These are phyloP conservation scores for Galleria mellonella DNA, from an alignment of 1,140 invertebrate genomes.

Conservation along the genomic window DNA sequence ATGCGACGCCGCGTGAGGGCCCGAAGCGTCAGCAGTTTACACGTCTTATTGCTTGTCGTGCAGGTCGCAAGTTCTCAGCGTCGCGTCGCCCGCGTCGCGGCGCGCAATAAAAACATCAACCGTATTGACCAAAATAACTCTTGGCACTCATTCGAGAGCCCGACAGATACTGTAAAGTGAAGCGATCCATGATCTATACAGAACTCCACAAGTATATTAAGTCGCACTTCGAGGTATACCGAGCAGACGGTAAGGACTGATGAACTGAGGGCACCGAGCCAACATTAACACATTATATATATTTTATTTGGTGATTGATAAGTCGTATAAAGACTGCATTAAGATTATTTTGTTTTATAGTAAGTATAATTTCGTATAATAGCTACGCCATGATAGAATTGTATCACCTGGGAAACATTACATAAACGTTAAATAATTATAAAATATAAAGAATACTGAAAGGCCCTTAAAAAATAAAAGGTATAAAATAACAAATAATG, in stretches of 20 bases:
- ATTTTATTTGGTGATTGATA: too few relatives aligned
- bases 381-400: too few relatives aligned
- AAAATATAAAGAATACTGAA: too few relatives aligned
- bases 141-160: constrained; percentile 54
- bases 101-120: constrained; percentile 69
- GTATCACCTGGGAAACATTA: too few relatives aligned
- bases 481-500: neutral
- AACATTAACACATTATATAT: neutral
- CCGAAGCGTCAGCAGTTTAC: constrained; percentile 55
- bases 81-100: constrained; percentile 40
- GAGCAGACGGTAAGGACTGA: neutral
- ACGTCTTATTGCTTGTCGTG: constrained; percentile 60
- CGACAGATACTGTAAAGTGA: constrained; percentile 44
- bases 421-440: too few relatives aligned
- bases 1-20: constrained; percentile 51
- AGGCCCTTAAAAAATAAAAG: neutral
- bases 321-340: too few relatives aligned
- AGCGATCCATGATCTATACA: constrained; percentile 24
- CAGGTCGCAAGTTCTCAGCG: constrained; percentile 13
- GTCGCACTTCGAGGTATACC: constrained; percentile 6
- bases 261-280: neutral
- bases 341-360: too few relatives aligned
- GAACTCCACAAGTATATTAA: constrained; percentile 10
- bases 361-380: too few relatives aligned
- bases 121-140: constrained; percentile 67